phyloP scores from a whole-genome alignment of 2,888 invertebrate genomes.

The Leptopilina syphax region DNA sequence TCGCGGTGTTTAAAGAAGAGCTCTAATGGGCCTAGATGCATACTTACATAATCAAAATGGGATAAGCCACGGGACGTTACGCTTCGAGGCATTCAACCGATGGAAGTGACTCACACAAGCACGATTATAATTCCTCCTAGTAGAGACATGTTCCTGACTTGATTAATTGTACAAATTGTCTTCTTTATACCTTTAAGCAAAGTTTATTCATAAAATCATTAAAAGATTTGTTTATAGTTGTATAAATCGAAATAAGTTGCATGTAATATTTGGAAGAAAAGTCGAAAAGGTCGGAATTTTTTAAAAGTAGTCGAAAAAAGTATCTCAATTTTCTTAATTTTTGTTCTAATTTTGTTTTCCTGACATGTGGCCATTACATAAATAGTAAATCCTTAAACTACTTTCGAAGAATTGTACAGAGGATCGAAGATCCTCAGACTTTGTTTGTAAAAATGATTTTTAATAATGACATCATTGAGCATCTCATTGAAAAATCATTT shows the following conservation, averaged over 20 bases:
- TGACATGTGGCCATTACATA: too few species aligned
- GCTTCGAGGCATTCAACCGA: slow-evolving; percentile 60
- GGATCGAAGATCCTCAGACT: too few species aligned
- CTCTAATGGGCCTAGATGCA: slow-evolving; percentile 59
- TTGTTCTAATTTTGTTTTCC: too few species aligned
- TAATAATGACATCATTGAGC: not conserved
- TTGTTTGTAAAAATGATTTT: not conserved
- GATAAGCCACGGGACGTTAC: slow-evolving; percentile 69
- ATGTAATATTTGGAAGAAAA: too few species aligned
- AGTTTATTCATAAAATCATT: too few species aligned
- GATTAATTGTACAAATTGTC: not conserved
- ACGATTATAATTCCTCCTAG: slow-evolving; percentile 58
- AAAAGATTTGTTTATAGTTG: too few species aligned
- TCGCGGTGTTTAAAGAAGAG: slow-evolving; percentile 46
- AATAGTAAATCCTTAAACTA: not conserved
- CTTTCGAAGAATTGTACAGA: not conserved
- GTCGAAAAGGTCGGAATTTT: too few species aligned
- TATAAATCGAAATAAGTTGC: too few species aligned
- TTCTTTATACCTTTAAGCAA: not conserved
- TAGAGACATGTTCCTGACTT: slow-evolving; percentile 47
- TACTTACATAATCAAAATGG: slow-evolving; percentile 67
- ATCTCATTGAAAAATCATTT: not conserved
- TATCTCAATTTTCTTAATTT: too few species aligned
- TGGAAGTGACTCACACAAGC: slow-evolving; percentile 66
- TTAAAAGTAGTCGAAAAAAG: too few species aligned